Evolutionary conservation across 2,113 vertebrate species (phyloP), one percentile per base, ranked within the genome.

Genomic region (Elephantulus edwardii): DNA sequence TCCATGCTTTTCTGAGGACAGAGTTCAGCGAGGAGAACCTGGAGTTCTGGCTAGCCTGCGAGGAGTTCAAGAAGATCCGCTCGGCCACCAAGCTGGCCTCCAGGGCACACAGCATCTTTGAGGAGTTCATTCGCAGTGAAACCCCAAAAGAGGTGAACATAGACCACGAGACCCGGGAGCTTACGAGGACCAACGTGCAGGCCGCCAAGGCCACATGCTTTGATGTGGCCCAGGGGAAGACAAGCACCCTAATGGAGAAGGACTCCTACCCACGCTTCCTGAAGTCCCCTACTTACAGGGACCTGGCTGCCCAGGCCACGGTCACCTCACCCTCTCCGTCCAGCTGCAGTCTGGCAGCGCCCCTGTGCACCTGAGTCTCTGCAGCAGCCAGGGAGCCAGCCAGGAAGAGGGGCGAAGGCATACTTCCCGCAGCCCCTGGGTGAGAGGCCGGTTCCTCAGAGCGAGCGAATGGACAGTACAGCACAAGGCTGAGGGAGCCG

Each of bases 21-120:
- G 99, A 99, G 94, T 99, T 99, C 95, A 99, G 99, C 0, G 98
- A 99, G 96, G 99, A 99, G 97, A 99, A 99, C 97, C 98, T 99
- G 0, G 98, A 99, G 28, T 99, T 99, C 97, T 99, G 99, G 98
- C 96, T 99, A 90, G 99, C 99, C 3, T 99, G 99, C 0, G 99
- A 99, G 91, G 99, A 99, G 70, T 99, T 98, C 97, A 99, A 98
- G 96, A 98, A 94, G 95, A 98, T 97, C 56, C 98, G 97, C 26
- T 98, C 97, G 0, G 86, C 97, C 60, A 91, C 97, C 89, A 99
- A 99, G 91, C 97, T 99, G 40, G 95, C 96, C 6, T 95, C 98
- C 76, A 99, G 98, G 97, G 99, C 99, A 86, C 98, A 98, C 90
- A 98, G 96, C 94, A 99, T 99, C 96, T 99, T 98, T 0, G 97